Evolutionary conservation across 2,113 vertebrate species (phyloP).

Genomic region (Dipodomys ordii): DNA sequence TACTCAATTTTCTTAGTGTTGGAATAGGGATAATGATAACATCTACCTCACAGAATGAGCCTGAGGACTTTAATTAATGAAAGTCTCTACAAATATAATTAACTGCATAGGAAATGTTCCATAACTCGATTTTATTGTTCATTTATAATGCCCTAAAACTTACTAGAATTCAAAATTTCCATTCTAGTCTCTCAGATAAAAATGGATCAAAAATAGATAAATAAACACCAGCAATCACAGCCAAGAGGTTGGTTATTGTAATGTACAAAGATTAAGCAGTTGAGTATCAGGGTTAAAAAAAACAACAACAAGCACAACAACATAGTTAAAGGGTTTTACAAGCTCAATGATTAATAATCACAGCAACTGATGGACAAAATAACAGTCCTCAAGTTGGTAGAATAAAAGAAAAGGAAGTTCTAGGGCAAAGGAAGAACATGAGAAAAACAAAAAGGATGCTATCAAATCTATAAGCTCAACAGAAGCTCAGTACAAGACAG

Average conservation of each 20-base stretch:
- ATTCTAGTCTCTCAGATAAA: background rate
- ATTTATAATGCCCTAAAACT: conserved; percentile 49
- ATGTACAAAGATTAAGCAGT: conserved; percentile 6
- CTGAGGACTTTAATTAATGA: background rate
- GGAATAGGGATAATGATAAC: background rate
- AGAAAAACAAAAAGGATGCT: background rate
- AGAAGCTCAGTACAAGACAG: background rate
- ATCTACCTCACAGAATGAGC: background rate
- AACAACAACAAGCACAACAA: conserved; percentile 52
- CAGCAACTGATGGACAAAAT: conserved; percentile 25
- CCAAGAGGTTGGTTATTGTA: conserved; percentile 24
- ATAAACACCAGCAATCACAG: background rate
- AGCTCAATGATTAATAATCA: conserved; percentile 47
- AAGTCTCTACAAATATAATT: background rate
- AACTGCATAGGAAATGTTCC: background rate
- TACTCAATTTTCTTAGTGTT: background rate
- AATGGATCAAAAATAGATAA: conserved; percentile 40
- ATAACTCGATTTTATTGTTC: background rate
- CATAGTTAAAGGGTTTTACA: conserved; percentile 43
- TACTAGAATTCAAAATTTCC: conserved; percentile 51
- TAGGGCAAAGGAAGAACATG: conserved; percentile 37
- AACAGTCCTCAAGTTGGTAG: conserved; percentile 29
- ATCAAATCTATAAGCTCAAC: background rate
- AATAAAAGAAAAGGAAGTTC: conserved; percentile 10
- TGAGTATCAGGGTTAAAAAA: background rate